Evolutionary conservation across 2,888 invertebrate species (phyloP).

Genomic region (Tipula confusa): DNA sequence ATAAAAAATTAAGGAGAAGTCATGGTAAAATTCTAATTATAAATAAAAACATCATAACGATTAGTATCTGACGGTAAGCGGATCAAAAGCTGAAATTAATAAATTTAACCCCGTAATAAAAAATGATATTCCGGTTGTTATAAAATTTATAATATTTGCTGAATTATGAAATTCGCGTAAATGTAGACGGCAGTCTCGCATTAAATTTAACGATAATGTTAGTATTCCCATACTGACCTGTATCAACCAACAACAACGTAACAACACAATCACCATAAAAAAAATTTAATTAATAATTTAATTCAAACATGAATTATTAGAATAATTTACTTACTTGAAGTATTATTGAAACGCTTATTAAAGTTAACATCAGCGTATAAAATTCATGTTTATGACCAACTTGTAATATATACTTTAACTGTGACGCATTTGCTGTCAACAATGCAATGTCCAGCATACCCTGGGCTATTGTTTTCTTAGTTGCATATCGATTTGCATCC

Average conservation of each 20-base stretch:
- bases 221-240: constrained; percentile 72
- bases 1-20: neutral
- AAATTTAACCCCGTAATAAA: constrained; percentile 70
- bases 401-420: constrained; percentile 80
- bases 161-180: constrained; percentile 63
- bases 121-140: constrained; percentile 66
- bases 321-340: constrained; percentile 63
- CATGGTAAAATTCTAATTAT: neutral
- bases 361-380: constrained; percentile 71
- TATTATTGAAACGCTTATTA: constrained; percentile 77
- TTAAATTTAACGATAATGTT: constrained; percentile 66
- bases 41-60: neutral
- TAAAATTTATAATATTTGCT: constrained; percentile 66
- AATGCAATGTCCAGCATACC: constrained; percentile 86
- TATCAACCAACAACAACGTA: constrained; percentile 27
- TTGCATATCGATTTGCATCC: constrained; percentile 84
- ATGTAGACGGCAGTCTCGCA: constrained; percentile 73
- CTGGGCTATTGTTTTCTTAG: constrained; percentile 88
- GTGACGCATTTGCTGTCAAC: constrained; percentile 82
- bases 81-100: constrained; percentile 73
- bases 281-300: neutral
- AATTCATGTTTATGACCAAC: constrained; percentile 82
- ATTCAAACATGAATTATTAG: neutral
- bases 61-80: constrained; percentile 46
- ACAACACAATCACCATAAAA: neutral